Evolutionary conservation across 1,140 invertebrate genomes (phyloP).

Genomic region (Drosophila kikkawai): DNA sequence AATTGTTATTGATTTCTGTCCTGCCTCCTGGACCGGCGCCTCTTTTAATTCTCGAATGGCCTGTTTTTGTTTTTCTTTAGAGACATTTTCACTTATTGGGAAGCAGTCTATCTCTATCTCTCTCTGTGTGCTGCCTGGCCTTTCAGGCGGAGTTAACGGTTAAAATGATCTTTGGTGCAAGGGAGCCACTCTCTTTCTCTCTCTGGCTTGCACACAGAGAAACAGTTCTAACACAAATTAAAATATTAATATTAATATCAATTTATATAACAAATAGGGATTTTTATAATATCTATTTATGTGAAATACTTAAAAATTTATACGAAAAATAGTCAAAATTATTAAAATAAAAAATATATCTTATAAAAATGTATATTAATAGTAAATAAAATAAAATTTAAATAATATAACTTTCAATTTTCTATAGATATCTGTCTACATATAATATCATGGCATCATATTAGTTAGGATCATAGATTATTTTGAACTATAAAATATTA

Average conservation of each 20-base stretch:
- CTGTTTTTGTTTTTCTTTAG: background rate
- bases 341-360: too few relatives aligned
- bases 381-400: too few relatives aligned
- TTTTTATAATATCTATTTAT: background rate
- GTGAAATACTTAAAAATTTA: too few relatives aligned
- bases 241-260: background rate
- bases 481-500: too few relatives aligned
- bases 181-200: background rate
- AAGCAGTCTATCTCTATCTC: background rate
- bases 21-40: conserved; percentile 1
- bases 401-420: too few relatives aligned
- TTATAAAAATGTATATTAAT: too few relatives aligned
- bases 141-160: background rate
- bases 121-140: background rate
- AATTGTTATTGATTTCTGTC: conserved; percentile 69
- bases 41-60: background rate
- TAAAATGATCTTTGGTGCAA: conserved; percentile 2
- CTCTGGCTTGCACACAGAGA: background rate
- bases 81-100: background rate
- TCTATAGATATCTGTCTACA: too few relatives aligned
- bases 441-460: too few relatives aligned
- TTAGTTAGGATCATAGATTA: too few relatives aligned
- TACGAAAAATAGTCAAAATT: too few relatives aligned
- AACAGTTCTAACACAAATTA: too few relatives aligned
- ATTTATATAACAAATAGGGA: background rate